These are phyloP conservation scores for Cordilura impudica DNA, from an alignment of 2,888 invertebrate species.

Conservation along the genomic window DNA sequence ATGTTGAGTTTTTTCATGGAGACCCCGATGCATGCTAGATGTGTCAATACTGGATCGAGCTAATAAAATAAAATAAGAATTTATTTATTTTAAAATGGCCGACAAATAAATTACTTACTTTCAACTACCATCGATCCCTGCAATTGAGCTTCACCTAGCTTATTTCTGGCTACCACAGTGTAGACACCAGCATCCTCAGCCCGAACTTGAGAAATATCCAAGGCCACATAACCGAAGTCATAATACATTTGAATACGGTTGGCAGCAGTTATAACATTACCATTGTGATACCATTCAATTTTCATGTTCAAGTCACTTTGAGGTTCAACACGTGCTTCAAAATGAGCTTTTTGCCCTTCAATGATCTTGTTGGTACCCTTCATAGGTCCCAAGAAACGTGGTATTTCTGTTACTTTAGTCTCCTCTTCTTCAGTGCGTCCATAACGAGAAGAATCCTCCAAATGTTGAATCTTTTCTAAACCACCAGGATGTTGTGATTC, in stretches of 20 bases:
- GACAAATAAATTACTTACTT: too few relatives aligned
- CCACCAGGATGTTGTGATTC: slow-evolving; percentile 96
- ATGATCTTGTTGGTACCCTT: slow-evolving; percentile 96
- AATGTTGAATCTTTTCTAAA: slow-evolving; percentile 91
- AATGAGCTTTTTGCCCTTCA: slow-evolving; percentile 95
- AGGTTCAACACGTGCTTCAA: slow-evolving; percentile 96
- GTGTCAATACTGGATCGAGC: slow-evolving; percentile 94
- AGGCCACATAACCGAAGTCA: slow-evolving; percentile 97
- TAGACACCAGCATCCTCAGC: slow-evolving; percentile 96
- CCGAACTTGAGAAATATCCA: slow-evolving; percentile 95
- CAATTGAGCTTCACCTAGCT: slow-evolving; percentile 91
- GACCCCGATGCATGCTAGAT: slow-evolving; percentile 91
- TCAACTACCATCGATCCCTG: slow-evolving; percentile 91
- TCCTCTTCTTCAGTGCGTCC: slow-evolving; percentile 85
- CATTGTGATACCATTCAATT: slow-evolving; percentile 98
- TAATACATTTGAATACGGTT: slow-evolving; percentile 96
- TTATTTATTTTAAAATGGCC: background rate
- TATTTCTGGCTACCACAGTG: slow-evolving; percentile 94
- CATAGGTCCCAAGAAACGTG: slow-evolving; percentile 91
- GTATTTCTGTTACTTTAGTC: slow-evolving; percentile 86
- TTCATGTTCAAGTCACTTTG: slow-evolving; percentile 95
- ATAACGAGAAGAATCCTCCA: slow-evolving; percentile 90
- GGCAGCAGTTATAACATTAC: slow-evolving; percentile 91
- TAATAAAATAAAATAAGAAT: slow-evolving; percentile 76
- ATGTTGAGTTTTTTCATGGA: slow-evolving; percentile 91